Conservation (phyloP, 2,113 vertebrate species). For the Carassius carassius region DNA sequence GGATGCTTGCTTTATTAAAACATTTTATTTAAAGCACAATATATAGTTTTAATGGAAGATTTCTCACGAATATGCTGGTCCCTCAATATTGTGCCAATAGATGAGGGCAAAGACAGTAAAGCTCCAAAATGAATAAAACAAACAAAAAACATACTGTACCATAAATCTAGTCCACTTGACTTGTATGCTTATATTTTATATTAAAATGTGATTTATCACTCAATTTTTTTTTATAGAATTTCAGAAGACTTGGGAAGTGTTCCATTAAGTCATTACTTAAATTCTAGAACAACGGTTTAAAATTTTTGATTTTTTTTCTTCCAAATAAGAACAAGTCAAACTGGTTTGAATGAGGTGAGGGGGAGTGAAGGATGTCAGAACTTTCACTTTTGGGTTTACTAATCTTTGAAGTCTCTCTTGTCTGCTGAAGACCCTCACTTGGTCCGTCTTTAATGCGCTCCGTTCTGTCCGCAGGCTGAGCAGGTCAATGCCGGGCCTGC, state of each 20-base stretch:
- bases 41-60: neutral
- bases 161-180: neutral
- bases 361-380: neutral
- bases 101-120: neutral
- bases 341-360: neutral
- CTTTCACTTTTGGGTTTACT: neutral
- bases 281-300: neutral
- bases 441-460: neutral
- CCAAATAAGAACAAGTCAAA: neutral
- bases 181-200: neutral
- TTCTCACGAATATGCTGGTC: neutral
- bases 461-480: neutral
- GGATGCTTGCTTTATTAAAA: too few species aligned
- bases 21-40: neutral
- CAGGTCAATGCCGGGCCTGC: conserved; percentile 72
- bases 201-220: neutral
- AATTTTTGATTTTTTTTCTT: neutral
- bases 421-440: neutral
- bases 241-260: neutral
- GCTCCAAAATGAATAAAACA: neutral
- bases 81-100: neutral
- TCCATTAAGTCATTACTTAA: neutral
- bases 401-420: neutral
- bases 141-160: neutral
- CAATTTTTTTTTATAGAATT: neutral